Base-by-base conservation (phyloP, 2,113 vertebrate species). In the Ramphastos sulfuratus region DNA sequence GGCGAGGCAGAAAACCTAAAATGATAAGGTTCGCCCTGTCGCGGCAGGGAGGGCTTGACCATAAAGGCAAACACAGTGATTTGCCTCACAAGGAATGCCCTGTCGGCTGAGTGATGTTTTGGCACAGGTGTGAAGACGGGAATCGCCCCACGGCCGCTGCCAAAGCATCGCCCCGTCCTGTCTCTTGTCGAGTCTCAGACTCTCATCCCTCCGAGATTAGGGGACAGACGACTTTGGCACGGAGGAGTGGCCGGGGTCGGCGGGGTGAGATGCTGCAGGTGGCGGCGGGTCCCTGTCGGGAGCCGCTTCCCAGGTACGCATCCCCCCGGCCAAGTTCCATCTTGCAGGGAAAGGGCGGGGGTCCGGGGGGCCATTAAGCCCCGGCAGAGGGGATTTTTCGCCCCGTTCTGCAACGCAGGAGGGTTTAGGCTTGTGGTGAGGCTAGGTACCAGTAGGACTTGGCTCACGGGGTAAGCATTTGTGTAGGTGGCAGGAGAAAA, bases 401-500 rank as follows among this genome's bases (percentile, higher is more conserved):
- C 31, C 9, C 52, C 42, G 5, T 73, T 35, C 35, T 39, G 59
- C 21, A 58, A 25, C 5, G 30, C 10, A 70, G 70, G 27, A 64
- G 30, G 61, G 46, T 18, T 85, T 54, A 37, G 31, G 35, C 21
- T 85, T 46, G 21, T 25, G 24, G 28, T 73, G 54, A 54, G 66
- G 52, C 67, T 75, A 50, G 74, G 86, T 70, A 77, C 17, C 64
- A 30, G 71, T 71, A 71, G 35, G 35, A 76, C 37, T 74, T 81
- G 80, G 81, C 87, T 97, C 93, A 69, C 10, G 46, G 54, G 35
- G 54, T 89, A 87, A 76, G 89, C 65, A 48, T 94, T 75, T 6
- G n/a, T 77, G 92, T 82, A 95, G 85, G 70, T 95, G 90, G 67
- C 79, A 76, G 69, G 56, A 70, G 81, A 91, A 92, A 93, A 82